Evolutionary conservation across 2,797 vertebrate genomes (phyloP).

Genomic region (Masticophis lateralis): DNA sequence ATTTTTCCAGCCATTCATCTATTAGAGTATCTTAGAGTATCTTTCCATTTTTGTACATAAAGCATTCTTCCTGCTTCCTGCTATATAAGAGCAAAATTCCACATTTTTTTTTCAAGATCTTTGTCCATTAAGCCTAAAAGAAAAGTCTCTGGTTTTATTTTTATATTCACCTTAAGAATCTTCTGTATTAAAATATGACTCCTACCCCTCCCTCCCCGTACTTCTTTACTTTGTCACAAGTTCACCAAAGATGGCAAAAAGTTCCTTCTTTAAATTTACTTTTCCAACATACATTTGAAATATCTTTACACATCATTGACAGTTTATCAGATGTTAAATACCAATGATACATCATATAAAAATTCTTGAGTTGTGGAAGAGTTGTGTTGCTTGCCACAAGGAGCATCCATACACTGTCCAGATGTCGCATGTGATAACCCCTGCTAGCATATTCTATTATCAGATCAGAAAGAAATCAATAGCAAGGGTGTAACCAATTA

Average conservation of each 20-base stretch:
- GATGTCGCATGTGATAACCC: background rate
- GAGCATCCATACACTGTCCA: background rate
- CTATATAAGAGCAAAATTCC: background rate
- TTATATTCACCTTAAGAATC: background rate
- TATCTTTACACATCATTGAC: background rate
- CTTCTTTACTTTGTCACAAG: background rate
- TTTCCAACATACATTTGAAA: background rate
- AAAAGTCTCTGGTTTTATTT: background rate
- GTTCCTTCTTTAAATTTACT: background rate
- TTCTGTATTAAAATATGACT: background rate
- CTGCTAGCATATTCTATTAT: background rate
- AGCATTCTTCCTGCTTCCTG: background rate
- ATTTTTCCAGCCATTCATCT: background rate
- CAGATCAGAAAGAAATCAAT: background rate
- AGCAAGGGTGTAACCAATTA: background rate
- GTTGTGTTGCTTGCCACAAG: background rate
- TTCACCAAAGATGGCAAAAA: background rate
- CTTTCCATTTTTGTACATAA: background rate
- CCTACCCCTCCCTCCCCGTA: background rate
- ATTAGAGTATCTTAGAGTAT: background rate
- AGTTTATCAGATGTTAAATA: background rate
- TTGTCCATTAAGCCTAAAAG: background rate
- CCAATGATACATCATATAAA: background rate
- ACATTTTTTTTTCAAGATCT: background rate
- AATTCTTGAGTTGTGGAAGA: background rate